A percentile compares a stretch with the other conserved stretches of the same genome.
Evolutionary conservation across 2,888 invertebrate genomes (phyloP).

Genomic region (Frankliniella intonsa): DNA sequence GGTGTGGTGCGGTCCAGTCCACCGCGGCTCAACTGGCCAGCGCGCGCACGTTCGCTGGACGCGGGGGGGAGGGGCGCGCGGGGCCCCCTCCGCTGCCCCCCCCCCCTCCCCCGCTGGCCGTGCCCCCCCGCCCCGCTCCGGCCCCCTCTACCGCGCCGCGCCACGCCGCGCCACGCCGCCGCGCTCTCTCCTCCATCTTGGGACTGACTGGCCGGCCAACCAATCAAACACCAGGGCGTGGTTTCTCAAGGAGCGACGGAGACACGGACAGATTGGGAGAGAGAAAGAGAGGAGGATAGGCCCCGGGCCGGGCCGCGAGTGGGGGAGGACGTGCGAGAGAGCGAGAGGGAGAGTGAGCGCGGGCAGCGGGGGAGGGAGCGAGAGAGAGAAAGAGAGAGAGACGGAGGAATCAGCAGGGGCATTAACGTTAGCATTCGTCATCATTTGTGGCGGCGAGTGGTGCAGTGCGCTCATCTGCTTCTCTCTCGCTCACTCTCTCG

Average conservation of each 20-base stretch:
- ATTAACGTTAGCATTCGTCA: constrained; percentile 22
- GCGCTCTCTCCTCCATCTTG: constrained; percentile 24
- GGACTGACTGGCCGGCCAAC: constrained; percentile 18
- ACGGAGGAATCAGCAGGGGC: constrained; percentile 2
- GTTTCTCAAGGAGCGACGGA: constrained; percentile 26
- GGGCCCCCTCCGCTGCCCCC: background rate
- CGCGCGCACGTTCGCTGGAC: constrained; percentile 1
- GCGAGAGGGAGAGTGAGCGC: background rate
- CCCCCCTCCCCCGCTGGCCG: background rate
- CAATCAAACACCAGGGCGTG: constrained; percentile 24
- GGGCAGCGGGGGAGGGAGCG: background rate
- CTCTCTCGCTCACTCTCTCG: background rate
- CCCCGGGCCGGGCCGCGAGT: background rate
- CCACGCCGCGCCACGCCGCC: background rate
- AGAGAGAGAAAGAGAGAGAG: background rate
- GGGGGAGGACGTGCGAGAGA: background rate
- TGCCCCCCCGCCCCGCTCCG: background rate
- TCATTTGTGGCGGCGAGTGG: constrained; percentile 3
- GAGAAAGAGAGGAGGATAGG: constrained; percentile 11
- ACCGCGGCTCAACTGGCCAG: background rate
- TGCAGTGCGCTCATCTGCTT: background rate
- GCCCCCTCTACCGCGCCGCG: background rate
- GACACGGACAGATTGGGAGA: constrained; percentile 19
- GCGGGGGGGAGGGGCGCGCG: background rate
- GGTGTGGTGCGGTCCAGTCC: background rate